phyloP scores from a whole-genome alignment of 2,113 vertebrate genomes.

The Aramus guarauna region DNA sequence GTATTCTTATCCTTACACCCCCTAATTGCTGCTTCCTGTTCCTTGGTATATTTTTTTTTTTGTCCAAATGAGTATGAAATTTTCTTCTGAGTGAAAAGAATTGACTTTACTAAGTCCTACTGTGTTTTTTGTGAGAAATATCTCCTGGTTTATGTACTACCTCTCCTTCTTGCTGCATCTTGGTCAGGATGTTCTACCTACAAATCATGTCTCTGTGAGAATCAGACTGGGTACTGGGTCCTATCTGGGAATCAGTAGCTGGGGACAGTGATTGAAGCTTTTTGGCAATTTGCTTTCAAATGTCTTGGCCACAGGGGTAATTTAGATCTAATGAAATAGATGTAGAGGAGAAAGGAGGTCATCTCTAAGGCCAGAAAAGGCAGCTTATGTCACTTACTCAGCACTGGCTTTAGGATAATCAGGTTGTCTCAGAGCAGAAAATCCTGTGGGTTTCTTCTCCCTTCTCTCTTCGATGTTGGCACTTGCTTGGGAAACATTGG shows the following conservation, averaged over 20 bases:
- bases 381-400: neutral
- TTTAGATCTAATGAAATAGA: neutral
- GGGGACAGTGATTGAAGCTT: neutral
- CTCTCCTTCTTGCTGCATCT: neutral
- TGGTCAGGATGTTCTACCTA: neutral
- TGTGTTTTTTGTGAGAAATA: neutral
- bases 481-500: neutral
- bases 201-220: neutral
- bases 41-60: neutral
- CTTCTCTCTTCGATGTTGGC: neutral
- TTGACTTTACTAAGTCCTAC: neutral
- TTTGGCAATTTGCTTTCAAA: slow-evolving; percentile 30
- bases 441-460: neutral
- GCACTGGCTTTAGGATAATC: neutral
- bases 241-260: neutral
- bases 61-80: neutral
- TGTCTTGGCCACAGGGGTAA: neutral
- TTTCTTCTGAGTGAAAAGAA: neutral
- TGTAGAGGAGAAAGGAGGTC: neutral
- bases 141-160: neutral
- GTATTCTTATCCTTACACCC: neutral
- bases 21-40: neutral
- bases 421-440: neutral
- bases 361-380: neutral
- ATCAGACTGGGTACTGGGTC: neutral